Percentiles rank a stretch among this genome's conserved stretches.
Evolutionary conservation across 2,113 vertebrate species (phyloP).

Genomic region (Eulacestoma nigropectus): DNA sequence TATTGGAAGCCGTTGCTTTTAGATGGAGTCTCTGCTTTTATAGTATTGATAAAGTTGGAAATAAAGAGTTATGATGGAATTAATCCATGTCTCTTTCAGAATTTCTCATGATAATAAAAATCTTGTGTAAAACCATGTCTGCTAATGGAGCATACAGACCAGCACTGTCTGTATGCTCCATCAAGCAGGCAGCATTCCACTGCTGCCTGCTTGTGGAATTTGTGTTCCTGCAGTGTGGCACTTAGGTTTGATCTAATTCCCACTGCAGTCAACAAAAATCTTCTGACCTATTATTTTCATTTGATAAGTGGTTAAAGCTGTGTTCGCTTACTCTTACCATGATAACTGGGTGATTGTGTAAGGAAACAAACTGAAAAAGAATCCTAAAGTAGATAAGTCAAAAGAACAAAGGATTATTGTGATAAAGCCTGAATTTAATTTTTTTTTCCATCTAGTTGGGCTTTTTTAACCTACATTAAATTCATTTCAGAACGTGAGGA

Average conservation of each 20-base stretch:
- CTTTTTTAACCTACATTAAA: background rate
- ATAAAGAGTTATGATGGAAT: background rate
- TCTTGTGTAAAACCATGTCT: background rate
- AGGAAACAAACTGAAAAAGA: background rate
- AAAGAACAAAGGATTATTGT: background rate
- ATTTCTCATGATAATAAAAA: background rate
- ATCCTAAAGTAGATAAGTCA: background rate
- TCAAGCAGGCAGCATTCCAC: background rate
- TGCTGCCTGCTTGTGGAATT: background rate
- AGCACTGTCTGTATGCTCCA: background rate
- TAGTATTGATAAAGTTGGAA: background rate
- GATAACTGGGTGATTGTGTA: background rate
- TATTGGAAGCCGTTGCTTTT: background rate
- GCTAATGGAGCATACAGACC: background rate
- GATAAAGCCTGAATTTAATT: background rate
- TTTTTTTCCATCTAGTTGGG: background rate
- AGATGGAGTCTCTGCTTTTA: background rate
- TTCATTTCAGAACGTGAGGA: background rate
- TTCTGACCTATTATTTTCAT: background rate
- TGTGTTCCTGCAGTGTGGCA: background rate
- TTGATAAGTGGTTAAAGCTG: background rate
- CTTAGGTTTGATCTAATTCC: background rate
- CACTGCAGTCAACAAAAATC: background rate
- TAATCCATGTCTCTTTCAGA: background rate
- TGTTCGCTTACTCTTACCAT: background rate